phyloP scores from a whole-genome alignment of 2,113 vertebrate species.

The Pelodiscus sinensis region DNA sequence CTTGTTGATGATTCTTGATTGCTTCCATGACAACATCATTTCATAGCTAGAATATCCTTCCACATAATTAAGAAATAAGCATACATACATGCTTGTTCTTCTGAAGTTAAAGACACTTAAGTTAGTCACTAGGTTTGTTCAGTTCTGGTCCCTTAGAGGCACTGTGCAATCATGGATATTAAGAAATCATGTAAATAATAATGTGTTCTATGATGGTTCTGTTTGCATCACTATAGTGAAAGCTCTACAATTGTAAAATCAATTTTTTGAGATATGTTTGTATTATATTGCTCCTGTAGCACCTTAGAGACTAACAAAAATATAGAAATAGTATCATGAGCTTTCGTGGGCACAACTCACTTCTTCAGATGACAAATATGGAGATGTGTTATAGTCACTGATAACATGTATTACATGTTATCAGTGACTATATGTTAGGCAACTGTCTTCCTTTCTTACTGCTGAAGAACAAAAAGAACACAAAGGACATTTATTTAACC shows the following conservation, averaged over 20 bases:
- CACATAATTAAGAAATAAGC: conserved; percentile 73
- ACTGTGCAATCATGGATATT: conserved; percentile 32
- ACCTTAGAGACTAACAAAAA: too few species aligned
- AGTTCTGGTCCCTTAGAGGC: conserved; percentile 4
- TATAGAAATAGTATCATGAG: too few species aligned
- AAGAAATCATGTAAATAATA: conserved; percentile 24
- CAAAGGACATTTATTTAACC: neutral
- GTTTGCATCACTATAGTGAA: conserved; percentile 11
- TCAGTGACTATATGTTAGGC: neutral
- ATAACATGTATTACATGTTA: neutral
- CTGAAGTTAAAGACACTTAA: conserved; percentile 53
- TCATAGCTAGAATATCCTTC: conserved; percentile 64
- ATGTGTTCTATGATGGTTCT: neutral
- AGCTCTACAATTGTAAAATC: conserved; percentile 11
- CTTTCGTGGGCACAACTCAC: too few species aligned
- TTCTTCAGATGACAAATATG: too few species aligned
- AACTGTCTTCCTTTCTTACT: neutral
- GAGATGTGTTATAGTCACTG: too few species aligned
- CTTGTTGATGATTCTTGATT: conserved; percentile 66
- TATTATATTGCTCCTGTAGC: neutral
- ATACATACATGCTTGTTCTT: conserved; percentile 59
- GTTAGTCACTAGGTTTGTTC: conserved; percentile 49
- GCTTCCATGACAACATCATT: conserved; percentile 82
- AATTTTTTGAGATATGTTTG: neutral
- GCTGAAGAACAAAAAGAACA: rapidly evolving